phyloP scores from a whole-genome alignment of 2,113 vertebrate genomes.

The Epinephelus cyanopodus region DNA sequence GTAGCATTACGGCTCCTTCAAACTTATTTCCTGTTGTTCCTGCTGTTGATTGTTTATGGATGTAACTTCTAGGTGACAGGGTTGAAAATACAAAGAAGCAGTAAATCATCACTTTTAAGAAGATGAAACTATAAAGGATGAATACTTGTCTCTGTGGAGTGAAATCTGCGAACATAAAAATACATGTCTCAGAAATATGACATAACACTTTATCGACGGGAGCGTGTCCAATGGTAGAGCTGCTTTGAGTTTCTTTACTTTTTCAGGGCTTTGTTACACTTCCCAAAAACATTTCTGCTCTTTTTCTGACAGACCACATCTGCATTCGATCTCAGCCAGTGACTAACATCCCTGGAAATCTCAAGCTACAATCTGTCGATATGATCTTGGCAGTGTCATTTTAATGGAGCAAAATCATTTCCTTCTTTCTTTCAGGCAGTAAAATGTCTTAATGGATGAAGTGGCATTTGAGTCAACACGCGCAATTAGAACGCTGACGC shows the following conservation, averaged over 20 bases:
- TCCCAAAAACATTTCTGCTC: background rate
- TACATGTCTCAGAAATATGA: background rate
- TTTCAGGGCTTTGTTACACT: background rate
- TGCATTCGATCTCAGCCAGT: conserved; percentile 6
- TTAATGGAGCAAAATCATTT: background rate
- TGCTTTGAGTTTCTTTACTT: background rate
- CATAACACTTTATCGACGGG: background rate
- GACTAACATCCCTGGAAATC: background rate
- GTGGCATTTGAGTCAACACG: background rate
- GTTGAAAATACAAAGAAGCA: background rate
- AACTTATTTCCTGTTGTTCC: no score
- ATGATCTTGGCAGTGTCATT: conserved; percentile 6
- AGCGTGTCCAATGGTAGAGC: no score
- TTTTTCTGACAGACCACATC: conserved; percentile 6
- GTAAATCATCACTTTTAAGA: background rate
- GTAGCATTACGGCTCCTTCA: no score
- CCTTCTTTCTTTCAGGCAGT: background rate
- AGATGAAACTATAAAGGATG: no score
- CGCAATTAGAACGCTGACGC: background rate
- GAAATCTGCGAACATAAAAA: background rate
- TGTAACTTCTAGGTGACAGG: background rate
- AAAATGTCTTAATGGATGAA: conserved; percentile 3
- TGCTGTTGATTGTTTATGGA: no score
- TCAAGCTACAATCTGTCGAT: conserved; percentile 4
- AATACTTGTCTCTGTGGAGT: background rate